Conservation (phyloP, 2,797 vertebrate genomes). For the Tokudaia tokunoshimensis region DNA sequence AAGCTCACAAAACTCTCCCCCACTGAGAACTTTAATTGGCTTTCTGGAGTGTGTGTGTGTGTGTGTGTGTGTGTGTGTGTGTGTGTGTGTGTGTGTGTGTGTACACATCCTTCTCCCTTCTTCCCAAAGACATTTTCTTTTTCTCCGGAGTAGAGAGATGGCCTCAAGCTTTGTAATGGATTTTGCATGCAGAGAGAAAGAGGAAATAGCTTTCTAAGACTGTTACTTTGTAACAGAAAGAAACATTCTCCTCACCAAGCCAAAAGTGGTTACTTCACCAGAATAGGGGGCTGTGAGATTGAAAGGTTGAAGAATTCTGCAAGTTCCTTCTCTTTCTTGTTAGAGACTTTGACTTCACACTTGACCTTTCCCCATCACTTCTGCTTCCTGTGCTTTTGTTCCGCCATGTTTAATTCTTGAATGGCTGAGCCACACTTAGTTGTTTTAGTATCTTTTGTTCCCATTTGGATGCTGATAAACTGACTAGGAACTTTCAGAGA, state of each 20-base stretch:
- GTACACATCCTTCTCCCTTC: conserved; percentile 40
- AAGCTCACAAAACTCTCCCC: conserved; percentile 55
- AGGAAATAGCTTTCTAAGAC: conserved; percentile 51
- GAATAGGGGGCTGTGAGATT: not conserved
- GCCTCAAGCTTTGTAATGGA: conserved; percentile 60
- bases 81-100: conserved; percentile 11
- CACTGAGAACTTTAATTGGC: conserved; percentile 69
- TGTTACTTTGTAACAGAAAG: conserved; percentile 43
- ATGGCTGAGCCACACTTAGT: not conserved
- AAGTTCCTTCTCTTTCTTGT: conserved; percentile 31
- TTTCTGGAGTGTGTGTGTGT: conserved; percentile 55
- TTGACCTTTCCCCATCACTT: conserved; percentile 21
- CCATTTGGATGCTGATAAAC: conserved; percentile 52
- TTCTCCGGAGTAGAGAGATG: conserved; percentile 66
- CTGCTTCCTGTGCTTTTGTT: not conserved
- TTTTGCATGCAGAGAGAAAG: conserved; percentile 67
- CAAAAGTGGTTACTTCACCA: not conserved
- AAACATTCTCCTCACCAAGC: conserved; percentile 19
- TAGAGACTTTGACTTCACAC: conserved; percentile 45
- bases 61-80: not conserved
- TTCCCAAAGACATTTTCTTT: conserved; percentile 60
- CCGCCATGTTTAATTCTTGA: conserved; percentile 36
- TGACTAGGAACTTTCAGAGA: conserved; percentile 7
- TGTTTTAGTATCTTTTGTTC: conserved; percentile 55
- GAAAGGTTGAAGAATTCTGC: not conserved